phyloP scores from a whole-genome alignment of 2,888 invertebrate genomes.

The Microplitis manilae region DNA sequence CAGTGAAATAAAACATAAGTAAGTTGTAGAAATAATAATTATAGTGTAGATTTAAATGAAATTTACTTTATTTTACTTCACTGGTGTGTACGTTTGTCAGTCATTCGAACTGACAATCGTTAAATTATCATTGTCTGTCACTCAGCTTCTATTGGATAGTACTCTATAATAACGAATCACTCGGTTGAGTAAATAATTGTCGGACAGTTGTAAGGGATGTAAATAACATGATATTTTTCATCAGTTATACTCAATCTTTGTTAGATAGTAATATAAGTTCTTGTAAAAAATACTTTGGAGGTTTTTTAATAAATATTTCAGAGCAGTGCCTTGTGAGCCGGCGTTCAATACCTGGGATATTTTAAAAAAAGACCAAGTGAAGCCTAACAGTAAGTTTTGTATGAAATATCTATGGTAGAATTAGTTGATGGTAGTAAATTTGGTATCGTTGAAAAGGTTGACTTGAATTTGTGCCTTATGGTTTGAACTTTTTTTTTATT shows the following conservation, averaged over 20 bases:
- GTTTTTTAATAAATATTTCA: not conserved
- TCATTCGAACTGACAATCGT: constrained; percentile 19
- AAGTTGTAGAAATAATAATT: constrained; percentile 22
- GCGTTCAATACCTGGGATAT: not conserved
- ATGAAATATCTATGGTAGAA: not conserved
- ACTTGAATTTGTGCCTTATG: too few relatives aligned
- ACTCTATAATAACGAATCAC: constrained; percentile 62
- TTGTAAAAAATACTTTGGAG: not conserved
- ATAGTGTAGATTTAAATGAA: not conserved
- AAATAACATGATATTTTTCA: constrained; percentile 5
- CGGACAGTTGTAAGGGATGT: not conserved
- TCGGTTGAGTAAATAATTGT: constrained; percentile 31
- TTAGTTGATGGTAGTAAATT: too few relatives aligned
- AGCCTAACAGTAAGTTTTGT: not conserved
- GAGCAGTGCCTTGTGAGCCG: not conserved
- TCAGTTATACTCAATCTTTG: constrained; percentile 8
- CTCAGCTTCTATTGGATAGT: constrained; percentile 48
- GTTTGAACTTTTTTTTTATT: too few relatives aligned
- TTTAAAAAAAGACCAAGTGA: not conserved
- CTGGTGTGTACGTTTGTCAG: constrained; percentile 7
- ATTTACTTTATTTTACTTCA: constrained; percentile 1
- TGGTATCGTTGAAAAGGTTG: too few relatives aligned
- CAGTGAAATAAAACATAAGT: constrained; percentile 26
- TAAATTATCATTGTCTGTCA: constrained; percentile 3
- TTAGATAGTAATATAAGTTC: not conserved